Evolutionary conservation across 2,888 invertebrate species (phyloP), one percentile per base, ranked within the genome.

Genomic region (Macrosoma leucophasiata): DNA sequence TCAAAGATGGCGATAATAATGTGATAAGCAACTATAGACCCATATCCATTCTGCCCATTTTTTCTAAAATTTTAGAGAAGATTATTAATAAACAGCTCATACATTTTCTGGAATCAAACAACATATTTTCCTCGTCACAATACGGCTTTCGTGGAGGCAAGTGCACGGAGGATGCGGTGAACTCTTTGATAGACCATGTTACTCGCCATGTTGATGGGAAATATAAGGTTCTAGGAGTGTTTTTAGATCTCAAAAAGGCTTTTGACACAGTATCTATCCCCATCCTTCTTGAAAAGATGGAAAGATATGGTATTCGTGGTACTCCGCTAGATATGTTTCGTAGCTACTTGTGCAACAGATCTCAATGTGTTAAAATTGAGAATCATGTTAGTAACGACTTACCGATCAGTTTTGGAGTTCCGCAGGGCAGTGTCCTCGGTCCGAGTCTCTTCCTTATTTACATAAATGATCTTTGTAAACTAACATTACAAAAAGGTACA

Each of bases 11-110:
- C n/a, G 17, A 22, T 29, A 38, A 27, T 23, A 26, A 27, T 18
- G 23, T 26, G 25, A 13, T 33, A 3, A 22, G 22, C 9, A 38
- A 38, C 14, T 38, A 29, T 13, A 33, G 37, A 18, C 33, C 33
- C 8, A 29, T 37, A 13, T 32, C 33, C 2, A 20, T 37, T 3
- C 14, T 38, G 3, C 4, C 25, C 2, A 13, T 17, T 3, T 3
- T 36, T 14, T 36, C 35, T 3, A 36, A 36, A 36, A 20, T 36
- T 3, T 10, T 40, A 3, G 36, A 39, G 20, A 36, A 36, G 17
- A 6, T 33, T 7, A 4, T 39, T 2, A 39, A 39, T 11, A 20
- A n/a, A 4, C 23, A 31, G 6, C 9, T 39, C 4, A 6, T 14
- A 7, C 19, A 29, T n/a, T 30, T 13, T 9, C 22, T 36, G 3